Conservation (phyloP, 92 coral and sea anemone species). For the Parazoanthus darwini region DNA sequence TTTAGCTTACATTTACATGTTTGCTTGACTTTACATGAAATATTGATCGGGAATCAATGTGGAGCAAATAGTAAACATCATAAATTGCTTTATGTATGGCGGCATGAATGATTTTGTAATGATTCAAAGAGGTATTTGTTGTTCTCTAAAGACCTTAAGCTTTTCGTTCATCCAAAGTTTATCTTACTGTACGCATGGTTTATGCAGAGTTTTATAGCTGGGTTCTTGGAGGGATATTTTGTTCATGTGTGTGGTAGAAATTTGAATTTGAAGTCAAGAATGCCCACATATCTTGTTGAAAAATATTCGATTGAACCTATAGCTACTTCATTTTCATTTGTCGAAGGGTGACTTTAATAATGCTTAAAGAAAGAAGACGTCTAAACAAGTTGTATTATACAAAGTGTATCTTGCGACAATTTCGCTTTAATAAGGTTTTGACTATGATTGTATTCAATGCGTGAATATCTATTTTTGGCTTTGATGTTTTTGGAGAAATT, state of each 20-base stretch:
- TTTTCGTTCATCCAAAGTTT: not conserved
- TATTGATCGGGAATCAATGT: slow-evolving; percentile 28
- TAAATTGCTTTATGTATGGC: slow-evolving; percentile 25
- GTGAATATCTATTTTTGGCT: not conserved
- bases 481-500: not conserved
- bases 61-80: slow-evolving; percentile 10
- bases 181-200: not conserved
- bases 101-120: slow-evolving; percentile 20
- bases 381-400: not conserved
- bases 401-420: not conserved
- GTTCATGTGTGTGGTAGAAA: not conserved
- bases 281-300: too few relatives aligned
- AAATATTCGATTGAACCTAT: not conserved
- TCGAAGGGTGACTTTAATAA: slow-evolving; percentile 1
- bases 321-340: not conserved
- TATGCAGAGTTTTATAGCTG: not conserved
- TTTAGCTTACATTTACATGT: not conserved
- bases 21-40: slow-evolving; percentile 31
- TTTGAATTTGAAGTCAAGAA: not conserved
- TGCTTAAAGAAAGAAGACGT: not conserved
- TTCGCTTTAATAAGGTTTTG: not conserved
- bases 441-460: not conserved
- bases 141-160: not conserved
- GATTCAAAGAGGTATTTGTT: not conserved
- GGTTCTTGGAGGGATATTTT: not conserved